phyloP scores from a whole-genome alignment of 2,888 invertebrate species.

The Melieria picta region DNA sequence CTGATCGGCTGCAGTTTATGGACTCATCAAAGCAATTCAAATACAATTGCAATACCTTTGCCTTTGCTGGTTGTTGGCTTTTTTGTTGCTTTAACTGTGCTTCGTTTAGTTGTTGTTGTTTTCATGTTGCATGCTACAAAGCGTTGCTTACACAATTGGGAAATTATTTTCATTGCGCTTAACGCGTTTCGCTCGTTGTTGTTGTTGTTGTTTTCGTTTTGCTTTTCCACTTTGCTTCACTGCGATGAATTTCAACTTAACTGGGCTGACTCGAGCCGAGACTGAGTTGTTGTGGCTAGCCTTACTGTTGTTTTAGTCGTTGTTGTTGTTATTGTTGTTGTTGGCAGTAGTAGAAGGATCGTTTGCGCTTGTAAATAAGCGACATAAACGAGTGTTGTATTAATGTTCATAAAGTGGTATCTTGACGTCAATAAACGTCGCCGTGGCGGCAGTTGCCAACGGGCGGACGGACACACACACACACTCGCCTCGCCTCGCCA shows the following conservation, averaged over 20 bases:
- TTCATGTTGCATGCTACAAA: slow-evolving; percentile 8
- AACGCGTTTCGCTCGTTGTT: neutral
- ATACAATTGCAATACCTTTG: slow-evolving; percentile 52
- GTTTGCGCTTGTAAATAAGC: slow-evolving; percentile 60
- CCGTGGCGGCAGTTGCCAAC: slow-evolving; percentile 60
- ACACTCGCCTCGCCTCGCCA: too few relatives aligned
- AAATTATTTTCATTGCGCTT: slow-evolving; percentile 18
- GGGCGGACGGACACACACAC: neutral
- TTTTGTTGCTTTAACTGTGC: slow-evolving; percentile 46
- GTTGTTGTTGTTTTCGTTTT: neutral
- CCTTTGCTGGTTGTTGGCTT: neutral
- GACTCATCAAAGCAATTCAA: slow-evolving; percentile 61
- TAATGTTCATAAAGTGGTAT: slow-evolving; percentile 65
- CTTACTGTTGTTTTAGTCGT: neutral
- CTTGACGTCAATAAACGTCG: slow-evolving; percentile 65
- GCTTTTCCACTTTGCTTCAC: neutral
- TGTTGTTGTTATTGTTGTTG: neutral
- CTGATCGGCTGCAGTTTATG: slow-evolving; percentile 62
- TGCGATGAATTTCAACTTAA: neutral
- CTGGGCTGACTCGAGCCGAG: neutral
- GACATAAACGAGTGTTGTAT: slow-evolving; percentile 65
- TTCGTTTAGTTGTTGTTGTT: slow-evolving; percentile 4
- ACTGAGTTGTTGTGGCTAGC: slow-evolving; percentile 2
- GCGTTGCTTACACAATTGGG: slow-evolving; percentile 17
- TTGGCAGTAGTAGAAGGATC: slow-evolving; percentile 34